phyloP scores from a whole-genome alignment of 2,797 vertebrate genomes.

The Gymnothorax reevesii region DNA sequence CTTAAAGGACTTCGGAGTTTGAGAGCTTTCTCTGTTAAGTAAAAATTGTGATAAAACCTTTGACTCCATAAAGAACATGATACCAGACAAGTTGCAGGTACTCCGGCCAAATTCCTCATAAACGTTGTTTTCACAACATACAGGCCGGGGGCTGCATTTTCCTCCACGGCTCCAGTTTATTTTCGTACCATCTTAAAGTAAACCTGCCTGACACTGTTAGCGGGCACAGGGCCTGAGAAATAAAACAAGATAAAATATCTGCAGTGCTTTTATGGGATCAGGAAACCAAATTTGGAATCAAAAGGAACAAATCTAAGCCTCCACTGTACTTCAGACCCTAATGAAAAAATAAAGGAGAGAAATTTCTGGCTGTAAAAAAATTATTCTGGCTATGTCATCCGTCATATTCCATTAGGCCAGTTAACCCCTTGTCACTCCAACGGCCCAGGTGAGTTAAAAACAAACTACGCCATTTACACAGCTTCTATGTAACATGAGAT shows the following conservation, averaged over 20 bases:
- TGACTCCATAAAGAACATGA: conserved; percentile 6
- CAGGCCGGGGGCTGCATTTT: conserved; percentile 44
- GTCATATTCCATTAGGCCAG: conserved; percentile 2
- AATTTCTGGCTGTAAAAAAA: background rate
- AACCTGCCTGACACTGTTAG: conserved; percentile 26
- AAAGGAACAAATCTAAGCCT: background rate
- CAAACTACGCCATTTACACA: too few relatives aligned
- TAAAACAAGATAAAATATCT: conserved; percentile 15
- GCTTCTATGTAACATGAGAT: too few relatives aligned
- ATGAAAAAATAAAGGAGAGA: background rate
- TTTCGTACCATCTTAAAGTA: conserved; percentile 42
- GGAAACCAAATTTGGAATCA: conserved; percentile 13
- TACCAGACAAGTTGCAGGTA: background rate
- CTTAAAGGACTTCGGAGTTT: background rate
- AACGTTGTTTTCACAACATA: conserved; percentile 28
- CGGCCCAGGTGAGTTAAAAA: too few relatives aligned
- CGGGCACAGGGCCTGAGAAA: background rate
- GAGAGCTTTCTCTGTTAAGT: background rate
- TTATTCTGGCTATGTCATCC: conserved; percentile 3
- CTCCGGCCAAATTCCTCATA: background rate
- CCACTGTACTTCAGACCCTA: background rate
- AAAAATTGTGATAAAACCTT: background rate
- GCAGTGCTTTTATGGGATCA: background rate
- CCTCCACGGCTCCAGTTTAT: conserved; percentile 48
- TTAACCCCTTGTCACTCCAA: too few relatives aligned